phyloP scores from a whole-genome alignment of 2,797 vertebrate genomes.

The Hippoglossus hippoglossus region DNA sequence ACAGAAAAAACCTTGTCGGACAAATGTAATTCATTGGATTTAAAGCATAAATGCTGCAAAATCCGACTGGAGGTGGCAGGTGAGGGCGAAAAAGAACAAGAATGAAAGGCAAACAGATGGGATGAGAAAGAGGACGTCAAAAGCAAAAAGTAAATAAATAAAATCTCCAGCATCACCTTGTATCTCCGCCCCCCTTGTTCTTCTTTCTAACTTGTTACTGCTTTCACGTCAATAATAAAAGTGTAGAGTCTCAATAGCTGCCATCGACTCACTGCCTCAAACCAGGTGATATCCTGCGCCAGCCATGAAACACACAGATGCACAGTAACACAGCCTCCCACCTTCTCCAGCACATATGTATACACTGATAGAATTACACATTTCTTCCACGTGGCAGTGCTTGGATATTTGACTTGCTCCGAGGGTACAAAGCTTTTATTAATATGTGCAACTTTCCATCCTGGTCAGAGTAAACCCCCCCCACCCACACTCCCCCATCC shows the following conservation, averaged over 20 bases:
- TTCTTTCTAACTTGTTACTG: background rate
- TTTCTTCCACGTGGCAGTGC: slow-evolving; percentile 10
- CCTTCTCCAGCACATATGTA: background rate
- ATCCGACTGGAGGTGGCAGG: slow-evolving; percentile 5
- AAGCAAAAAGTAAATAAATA: slow-evolving; percentile 21
- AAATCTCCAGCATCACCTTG: background rate
- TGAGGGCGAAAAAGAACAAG: background rate
- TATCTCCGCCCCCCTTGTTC: slow-evolving; percentile 10
- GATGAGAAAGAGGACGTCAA: background rate
- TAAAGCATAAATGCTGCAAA: slow-evolving; percentile 2
- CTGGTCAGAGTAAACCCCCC: slow-evolving; percentile 13
- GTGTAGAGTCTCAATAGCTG: slow-evolving; percentile 27
- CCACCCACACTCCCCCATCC: background rate
- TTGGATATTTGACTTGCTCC: slow-evolving; percentile 18
- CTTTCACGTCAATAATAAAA: slow-evolving; percentile 34
- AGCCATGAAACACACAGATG: slow-evolving; percentile 28
- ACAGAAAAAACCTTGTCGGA: slow-evolving; percentile 21
- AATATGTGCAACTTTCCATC: slow-evolving; percentile 27
- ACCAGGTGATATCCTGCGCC: slow-evolving; percentile 42
- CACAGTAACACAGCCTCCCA: background rate
- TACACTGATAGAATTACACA: background rate
- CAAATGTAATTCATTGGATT: slow-evolving; percentile 19
- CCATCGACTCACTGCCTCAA: slow-evolving; percentile 11
- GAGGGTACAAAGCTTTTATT: slow-evolving; percentile 16
- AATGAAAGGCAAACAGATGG: slow-evolving; percentile 21